A percentile compares a stretch with the other conserved stretches of the same genome.
These are phyloP conservation scores for Limnephilus auricula DNA, from an alignment of 2,888 invertebrate genomes.

Conservation along the genomic window DNA sequence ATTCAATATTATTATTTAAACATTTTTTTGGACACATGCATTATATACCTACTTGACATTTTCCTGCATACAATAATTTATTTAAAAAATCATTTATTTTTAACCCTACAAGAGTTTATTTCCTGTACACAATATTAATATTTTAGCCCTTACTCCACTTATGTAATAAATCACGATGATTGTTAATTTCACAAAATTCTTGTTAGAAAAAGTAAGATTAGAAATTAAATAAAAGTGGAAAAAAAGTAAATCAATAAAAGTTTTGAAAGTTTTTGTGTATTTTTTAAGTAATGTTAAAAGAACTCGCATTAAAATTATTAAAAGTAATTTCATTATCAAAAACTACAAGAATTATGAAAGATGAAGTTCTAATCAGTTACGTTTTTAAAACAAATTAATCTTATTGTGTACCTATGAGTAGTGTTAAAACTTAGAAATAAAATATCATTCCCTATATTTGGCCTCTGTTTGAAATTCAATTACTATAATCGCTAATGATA, in stretches of 20 bases:
- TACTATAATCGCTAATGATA: constrained; percentile 29
- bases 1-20: neutral
- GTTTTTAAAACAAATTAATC: neutral
- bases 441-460: constrained; percentile 38
- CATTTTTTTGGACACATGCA: neutral
- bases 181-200: neutral
- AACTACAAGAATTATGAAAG: neutral
- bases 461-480: constrained; percentile 50
- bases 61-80: neutral
- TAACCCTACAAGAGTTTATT: neutral
- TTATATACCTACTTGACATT: neutral
- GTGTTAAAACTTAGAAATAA: constrained; percentile 29
- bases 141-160: neutral
- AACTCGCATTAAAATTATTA: neutral
- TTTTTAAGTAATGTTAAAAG: neutral
- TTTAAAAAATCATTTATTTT: neutral
- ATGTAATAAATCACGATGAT: neutral
- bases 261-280: neutral
- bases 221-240: neutral
- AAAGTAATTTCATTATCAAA: neutral
- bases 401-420: neutral
- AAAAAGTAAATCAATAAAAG: too few species aligned
- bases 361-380: neutral
- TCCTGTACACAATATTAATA: neutral
- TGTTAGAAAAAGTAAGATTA: neutral